Evolutionary conservation across 2,797 vertebrate species (phyloP).

Genomic region (Coracias cyanogaster): DNA sequence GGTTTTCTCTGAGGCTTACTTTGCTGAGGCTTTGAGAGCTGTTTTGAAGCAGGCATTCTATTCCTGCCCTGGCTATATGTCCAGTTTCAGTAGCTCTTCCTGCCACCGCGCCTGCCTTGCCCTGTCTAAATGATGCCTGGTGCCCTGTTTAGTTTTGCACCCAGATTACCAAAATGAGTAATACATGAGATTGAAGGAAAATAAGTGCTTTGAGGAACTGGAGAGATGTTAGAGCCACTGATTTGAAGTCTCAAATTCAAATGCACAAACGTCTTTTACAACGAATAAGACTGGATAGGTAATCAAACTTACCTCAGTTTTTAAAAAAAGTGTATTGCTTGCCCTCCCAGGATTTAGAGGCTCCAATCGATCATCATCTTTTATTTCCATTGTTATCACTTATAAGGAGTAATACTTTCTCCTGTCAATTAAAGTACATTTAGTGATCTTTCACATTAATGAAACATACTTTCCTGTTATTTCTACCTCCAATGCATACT

Average conservation of each 20-base stretch:
- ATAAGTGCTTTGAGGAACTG: not conserved
- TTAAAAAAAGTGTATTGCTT: not conserved
- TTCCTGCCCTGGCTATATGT: not conserved
- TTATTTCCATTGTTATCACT: not conserved
- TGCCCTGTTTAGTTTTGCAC: not conserved
- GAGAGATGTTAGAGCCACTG: not conserved
- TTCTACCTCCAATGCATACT: not conserved
- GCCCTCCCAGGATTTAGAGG: not conserved
- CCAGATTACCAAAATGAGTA: not conserved
- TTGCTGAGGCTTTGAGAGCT: not conserved
- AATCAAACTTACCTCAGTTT: not conserved
- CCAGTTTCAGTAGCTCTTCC: not conserved
- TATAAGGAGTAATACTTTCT: not conserved
- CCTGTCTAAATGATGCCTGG: not conserved
- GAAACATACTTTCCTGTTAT: not conserved
- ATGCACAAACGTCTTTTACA: not conserved
- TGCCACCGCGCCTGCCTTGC: not conserved
- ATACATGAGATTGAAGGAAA: not conserved
- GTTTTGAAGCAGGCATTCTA: not conserved
- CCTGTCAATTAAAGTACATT: not conserved
- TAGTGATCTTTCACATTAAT: not conserved
- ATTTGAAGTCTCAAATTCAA: not conserved
- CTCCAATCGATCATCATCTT: not conserved
- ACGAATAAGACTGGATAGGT: not conserved
- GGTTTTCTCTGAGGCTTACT: not conserved